A percentile compares a stretch with the other conserved stretches of the same genome.
These are phyloP conservation scores for Megaceryle alcyon DNA, from an alignment of 2,797 vertebrate genomes.

Conservation along the genomic window DNA sequence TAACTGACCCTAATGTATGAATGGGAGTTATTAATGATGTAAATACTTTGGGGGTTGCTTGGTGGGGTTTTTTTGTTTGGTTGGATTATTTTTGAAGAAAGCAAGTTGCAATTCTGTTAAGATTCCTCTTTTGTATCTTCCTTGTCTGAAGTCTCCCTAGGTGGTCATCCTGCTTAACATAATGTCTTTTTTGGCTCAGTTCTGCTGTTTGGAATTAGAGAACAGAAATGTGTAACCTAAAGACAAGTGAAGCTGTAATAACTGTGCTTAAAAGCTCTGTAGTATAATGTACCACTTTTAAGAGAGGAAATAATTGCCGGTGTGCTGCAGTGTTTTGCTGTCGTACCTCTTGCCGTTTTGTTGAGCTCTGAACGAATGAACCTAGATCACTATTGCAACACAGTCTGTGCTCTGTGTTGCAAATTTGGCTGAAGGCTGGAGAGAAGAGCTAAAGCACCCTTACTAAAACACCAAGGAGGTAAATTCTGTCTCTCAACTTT, in stretches of 20 bases:
- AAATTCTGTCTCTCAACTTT: not conserved
- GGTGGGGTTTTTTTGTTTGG: not conserved
- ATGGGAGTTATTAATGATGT: not conserved
- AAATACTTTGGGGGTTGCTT: not conserved
- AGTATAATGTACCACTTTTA: not conserved
- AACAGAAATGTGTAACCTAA: not conserved
- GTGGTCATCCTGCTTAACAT: slow-evolving; percentile 3
- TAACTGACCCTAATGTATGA: not conserved
- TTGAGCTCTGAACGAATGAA: not conserved
- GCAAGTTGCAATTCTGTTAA: not conserved
- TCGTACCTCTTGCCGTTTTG: not conserved
- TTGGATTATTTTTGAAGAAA: not conserved
- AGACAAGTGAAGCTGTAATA: not conserved
- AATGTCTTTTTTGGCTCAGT: not conserved
- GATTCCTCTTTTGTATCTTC: not conserved
- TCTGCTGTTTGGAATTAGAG: slow-evolving; percentile 12
- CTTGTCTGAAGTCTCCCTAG: slow-evolving; percentile 3
- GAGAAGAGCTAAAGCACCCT: not conserved
- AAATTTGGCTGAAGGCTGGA: not conserved
- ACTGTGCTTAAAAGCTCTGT: not conserved
- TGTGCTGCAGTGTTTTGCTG: slow-evolving; percentile 8
- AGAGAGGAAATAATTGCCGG: not conserved
- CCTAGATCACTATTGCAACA: accelerated
- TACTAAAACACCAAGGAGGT: not conserved
- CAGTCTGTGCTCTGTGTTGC: not conserved